Percentiles rank a stretch among this genome's conserved stretches.
phyloP scores from a whole-genome alignment of 2,888 invertebrate species.

The Bembecia ichneumoniformis region DNA sequence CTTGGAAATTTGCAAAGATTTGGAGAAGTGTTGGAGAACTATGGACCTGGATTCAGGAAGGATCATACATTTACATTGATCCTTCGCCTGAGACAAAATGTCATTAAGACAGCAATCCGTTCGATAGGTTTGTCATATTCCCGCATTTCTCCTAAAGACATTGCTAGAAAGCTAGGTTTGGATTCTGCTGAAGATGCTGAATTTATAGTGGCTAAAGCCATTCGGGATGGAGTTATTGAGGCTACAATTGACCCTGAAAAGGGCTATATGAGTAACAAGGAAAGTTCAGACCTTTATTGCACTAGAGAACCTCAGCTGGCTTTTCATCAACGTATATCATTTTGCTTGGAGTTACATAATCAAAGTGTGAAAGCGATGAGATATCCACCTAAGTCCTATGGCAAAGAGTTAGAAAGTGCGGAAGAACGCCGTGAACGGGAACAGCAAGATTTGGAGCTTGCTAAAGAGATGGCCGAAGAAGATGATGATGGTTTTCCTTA shows the following conservation, averaged over 20 bases:
- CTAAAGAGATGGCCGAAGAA: slow-evolving; percentile 99
- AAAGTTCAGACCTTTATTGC: slow-evolving; percentile 96
- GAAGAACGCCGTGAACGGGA: slow-evolving; percentile 96
- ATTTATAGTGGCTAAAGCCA: slow-evolving; percentile 98
- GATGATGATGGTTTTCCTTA: slow-evolving; percentile 91
- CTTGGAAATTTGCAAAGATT: slow-evolving; percentile 95
- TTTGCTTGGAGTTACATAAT: slow-evolving; percentile 97
- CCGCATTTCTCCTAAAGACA: slow-evolving; percentile 93
- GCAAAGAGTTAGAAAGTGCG: slow-evolving; percentile 97
- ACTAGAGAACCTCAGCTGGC: slow-evolving; percentile 96
- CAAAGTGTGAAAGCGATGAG: slow-evolving; percentile 99
- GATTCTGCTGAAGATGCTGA: slow-evolving; percentile 98
- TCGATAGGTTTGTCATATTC: slow-evolving; percentile 97
- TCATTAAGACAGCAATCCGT: slow-evolving; percentile 97
- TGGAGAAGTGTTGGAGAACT: slow-evolving; percentile 92
- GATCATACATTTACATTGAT: slow-evolving; percentile 98
- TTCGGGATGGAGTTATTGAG: slow-evolving; percentile 98
- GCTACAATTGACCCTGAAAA: slow-evolving; percentile 96
- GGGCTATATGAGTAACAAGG: slow-evolving; percentile 97
- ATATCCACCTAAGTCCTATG: slow-evolving; percentile 98
- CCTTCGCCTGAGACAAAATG: slow-evolving; percentile 95
- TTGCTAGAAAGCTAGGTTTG: slow-evolving; percentile 92
- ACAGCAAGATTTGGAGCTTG: slow-evolving; percentile 97
- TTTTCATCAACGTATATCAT: slow-evolving; percentile 96
- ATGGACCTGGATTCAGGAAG: slow-evolving; percentile 90